Conservation (phyloP, 1,140 invertebrate species). For the Zaprionus camerounensis region DNA sequence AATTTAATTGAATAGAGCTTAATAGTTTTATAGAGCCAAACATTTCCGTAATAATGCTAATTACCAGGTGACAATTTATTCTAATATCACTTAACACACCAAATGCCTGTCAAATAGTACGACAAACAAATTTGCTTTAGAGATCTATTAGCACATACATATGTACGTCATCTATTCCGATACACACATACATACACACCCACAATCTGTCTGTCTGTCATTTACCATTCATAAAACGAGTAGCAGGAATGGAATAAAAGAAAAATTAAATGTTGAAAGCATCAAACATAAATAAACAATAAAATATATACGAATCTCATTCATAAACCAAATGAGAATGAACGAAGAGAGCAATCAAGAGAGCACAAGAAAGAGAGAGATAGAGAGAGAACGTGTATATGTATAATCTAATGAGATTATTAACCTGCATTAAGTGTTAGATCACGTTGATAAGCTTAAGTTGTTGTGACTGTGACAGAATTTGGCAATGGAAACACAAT, state of each 20-base stretch:
- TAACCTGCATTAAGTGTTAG: neutral
- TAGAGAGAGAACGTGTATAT: neutral
- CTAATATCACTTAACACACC: constrained; percentile 2
- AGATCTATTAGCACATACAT: constrained; percentile 9
- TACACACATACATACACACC: neutral
- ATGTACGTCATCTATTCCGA: constrained; percentile 5
- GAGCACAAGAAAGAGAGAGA: neutral
- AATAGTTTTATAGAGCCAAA: constrained; percentile 12
- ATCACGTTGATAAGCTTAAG: constrained; percentile 28
- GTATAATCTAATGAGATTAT: constrained; percentile 3
- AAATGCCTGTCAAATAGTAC: constrained; percentile 14
- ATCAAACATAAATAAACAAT: constrained; percentile 37
- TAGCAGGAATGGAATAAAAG: constrained; percentile 1
- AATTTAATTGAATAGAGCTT: neutral
- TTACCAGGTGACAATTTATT: constrained; percentile 15
- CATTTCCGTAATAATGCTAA: constrained; percentile 2
- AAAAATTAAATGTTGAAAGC: constrained; percentile 11
- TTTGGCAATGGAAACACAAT: neutral
- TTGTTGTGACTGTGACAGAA: constrained; percentile 2
- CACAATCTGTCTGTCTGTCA: constrained; percentile 6
- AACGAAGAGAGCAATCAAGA: neutral
- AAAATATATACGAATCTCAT: constrained; percentile 19
- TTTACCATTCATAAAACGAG: constrained; percentile 35
- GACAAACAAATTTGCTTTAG: constrained; percentile 14
- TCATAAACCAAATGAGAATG: constrained; percentile 26